A percentile compares a stretch with the other conserved stretches of the same genome.
Evolutionary conservation across 35 echinoderm and acorn worm species (phyloP).

Genomic region (Chiridota heheva): DNA sequence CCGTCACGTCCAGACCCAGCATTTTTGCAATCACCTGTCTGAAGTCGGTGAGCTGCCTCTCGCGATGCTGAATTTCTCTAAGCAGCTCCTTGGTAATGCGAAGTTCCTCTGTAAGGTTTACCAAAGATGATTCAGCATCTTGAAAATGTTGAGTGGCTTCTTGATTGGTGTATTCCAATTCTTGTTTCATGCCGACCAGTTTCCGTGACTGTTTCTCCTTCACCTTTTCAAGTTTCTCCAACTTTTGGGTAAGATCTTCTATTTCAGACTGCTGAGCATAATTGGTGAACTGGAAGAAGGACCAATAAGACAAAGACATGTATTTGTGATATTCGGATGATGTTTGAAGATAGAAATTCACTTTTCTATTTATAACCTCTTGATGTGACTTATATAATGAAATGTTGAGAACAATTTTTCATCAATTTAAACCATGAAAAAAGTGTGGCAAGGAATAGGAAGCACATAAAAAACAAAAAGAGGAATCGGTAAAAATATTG

Average conservation of each 20-base stretch:
- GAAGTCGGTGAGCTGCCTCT: conserved; percentile 90
- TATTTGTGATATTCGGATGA: background rate
- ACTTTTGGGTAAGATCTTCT: conserved; percentile 58
- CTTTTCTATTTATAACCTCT: background rate
- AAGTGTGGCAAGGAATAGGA: too few relatives aligned
- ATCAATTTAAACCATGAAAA: too few relatives aligned
- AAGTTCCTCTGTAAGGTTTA: conserved; percentile 59
- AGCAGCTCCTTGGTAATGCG: conserved; percentile 80
- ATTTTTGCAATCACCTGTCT: conserved; percentile 89
- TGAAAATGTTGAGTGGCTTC: conserved; percentile 62
- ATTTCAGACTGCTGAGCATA: conserved; percentile 66
- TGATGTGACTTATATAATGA: too few relatives aligned
- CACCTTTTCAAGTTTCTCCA: conserved; percentile 86
- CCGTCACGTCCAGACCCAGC: conserved; percentile 83
- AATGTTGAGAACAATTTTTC: too few relatives aligned
- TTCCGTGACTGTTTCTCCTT: conserved; percentile 98
- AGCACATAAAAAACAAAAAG: too few relatives aligned
- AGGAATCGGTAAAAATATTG: too few relatives aligned
- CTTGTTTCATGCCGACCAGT: conserved; percentile 93
- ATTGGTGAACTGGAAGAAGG: conserved; percentile 56
- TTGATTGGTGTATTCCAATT: conserved; percentile 83
- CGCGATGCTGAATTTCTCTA: conserved; percentile 59
- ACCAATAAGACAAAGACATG: background rate
- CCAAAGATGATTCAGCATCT: conserved; percentile 55
- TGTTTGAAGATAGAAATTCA: background rate